These are phyloP conservation scores for Clytia hemisphaerica DNA, from an alignment of 30 jellyfish, hydroid and myxozoan genomes.

Conservation along the genomic window DNA sequence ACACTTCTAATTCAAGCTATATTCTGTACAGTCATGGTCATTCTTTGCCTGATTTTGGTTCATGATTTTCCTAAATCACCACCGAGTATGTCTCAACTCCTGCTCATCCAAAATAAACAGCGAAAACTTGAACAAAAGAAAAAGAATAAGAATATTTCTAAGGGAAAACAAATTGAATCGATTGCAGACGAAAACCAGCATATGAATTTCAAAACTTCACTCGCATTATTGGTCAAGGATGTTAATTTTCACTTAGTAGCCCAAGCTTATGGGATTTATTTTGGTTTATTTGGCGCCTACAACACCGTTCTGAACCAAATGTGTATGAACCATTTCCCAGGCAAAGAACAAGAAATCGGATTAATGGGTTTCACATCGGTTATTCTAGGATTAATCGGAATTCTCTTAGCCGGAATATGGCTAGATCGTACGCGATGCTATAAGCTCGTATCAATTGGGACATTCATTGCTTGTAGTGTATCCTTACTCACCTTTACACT, in stretches of 20 bases:
- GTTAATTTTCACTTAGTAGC: slow-evolving; percentile 29
- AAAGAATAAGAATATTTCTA: neutral
- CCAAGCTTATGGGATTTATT: slow-evolving; percentile 67
- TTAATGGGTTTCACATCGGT: slow-evolving; percentile 71
- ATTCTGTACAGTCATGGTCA: slow-evolving; percentile 36
- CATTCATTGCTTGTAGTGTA: slow-evolving; percentile 12
- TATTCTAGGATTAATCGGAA: slow-evolving; percentile 55
- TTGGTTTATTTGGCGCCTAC: slow-evolving; percentile 45
- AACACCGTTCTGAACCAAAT: slow-evolving; percentile 53
- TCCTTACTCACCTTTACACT: slow-evolving; percentile 33
- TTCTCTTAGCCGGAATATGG: slow-evolving; percentile 60
- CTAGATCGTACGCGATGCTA: slow-evolving; percentile 47
- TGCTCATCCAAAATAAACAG: neutral
- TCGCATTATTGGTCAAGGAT: slow-evolving; percentile 29
- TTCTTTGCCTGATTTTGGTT: slow-evolving; percentile 19
- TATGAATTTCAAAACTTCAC: too few relatives aligned
- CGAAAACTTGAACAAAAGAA: neutral
- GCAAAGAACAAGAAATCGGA: slow-evolving; percentile 62
- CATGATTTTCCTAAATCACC: slow-evolving; percentile 63
- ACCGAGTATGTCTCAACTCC: slow-evolving; percentile 72
- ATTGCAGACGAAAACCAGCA: too few relatives aligned
- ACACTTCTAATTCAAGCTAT: slow-evolving; percentile 56
- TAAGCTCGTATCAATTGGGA: slow-evolving; percentile 20
- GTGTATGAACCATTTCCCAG: slow-evolving; percentile 37
- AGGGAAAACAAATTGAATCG: neutral